Conservation (phyloP, 2,113 vertebrate genomes). For the Bujurquina vittata region DNA sequence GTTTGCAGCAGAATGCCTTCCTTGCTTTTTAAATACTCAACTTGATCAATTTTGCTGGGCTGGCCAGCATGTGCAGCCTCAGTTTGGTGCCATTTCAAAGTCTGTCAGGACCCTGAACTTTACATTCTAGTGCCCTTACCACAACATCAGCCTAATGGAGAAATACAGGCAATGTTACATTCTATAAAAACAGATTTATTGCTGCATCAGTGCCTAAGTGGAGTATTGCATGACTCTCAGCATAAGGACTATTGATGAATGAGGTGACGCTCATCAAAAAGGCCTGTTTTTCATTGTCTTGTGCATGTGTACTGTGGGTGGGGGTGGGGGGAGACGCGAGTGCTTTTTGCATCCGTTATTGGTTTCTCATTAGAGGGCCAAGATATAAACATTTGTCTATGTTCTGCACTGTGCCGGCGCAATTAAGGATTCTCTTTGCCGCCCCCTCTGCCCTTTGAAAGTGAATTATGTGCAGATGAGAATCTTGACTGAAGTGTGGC, state of each 20-base stretch:
- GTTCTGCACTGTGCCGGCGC: conserved; percentile 71
- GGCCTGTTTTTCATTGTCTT: conserved; percentile 64
- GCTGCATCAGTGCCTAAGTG: conserved; percentile 51
- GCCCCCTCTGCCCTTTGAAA: conserved; percentile 78
- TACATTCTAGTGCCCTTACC: conserved; percentile 34
- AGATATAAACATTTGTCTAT: conserved; percentile 81
- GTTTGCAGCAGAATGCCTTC: not conserved
- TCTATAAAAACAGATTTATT: conserved; percentile 71
- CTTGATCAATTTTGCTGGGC: not conserved
- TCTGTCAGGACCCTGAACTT: conserved; percentile 51
- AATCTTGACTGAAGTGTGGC: conserved; percentile 73
- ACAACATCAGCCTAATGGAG: conserved; percentile 54
- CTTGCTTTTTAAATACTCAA: not conserved
- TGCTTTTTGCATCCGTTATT: conserved; percentile 74
- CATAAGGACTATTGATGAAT: conserved; percentile 68
- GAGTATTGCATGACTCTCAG: conserved; percentile 55
- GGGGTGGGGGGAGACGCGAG: conserved; percentile 7
- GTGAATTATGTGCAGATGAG: conserved; percentile 80
- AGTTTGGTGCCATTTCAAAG: conserved; percentile 40
- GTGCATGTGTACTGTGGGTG: conserved; percentile 42
- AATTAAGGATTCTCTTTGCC: conserved; percentile 76
- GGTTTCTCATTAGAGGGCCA: conserved; percentile 80
- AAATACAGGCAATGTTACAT: conserved; percentile 82
- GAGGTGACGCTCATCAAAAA: conserved; percentile 52
- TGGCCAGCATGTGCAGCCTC: not conserved